These are phyloP conservation scores for Periphyllus acericola DNA, from an alignment of 2,888 invertebrate genomes.

Conservation along the genomic window DNA sequence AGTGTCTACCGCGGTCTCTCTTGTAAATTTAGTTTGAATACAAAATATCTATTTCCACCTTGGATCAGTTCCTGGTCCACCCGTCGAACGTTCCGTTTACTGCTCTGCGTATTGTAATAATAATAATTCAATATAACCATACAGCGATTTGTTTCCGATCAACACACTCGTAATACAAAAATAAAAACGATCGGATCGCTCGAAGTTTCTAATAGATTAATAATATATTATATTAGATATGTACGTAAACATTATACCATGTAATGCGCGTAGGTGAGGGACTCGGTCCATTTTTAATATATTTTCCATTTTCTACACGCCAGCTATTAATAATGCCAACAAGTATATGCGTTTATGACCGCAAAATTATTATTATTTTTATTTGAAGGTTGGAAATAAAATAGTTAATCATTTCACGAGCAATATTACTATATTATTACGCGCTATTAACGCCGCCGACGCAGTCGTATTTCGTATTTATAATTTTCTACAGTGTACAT, in stretches of 20 bases:
- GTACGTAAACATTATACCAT: neutral
- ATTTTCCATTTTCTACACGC: neutral
- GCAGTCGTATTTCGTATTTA: neutral
- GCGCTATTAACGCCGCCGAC: neutral
- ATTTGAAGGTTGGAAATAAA: slow-evolving; percentile 31
- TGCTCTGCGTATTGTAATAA: neutral
- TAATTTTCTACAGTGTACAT: neutral
- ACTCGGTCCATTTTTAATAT: neutral
- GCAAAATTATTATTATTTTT: slow-evolving; percentile 27
- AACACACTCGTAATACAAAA: neutral
- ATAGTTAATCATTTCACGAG: slow-evolving; percentile 10
- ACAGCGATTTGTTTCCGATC: neutral
- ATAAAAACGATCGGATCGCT: neutral
- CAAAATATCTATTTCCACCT: neutral
- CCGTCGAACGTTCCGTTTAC: neutral
- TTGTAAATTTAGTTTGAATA: neutral
- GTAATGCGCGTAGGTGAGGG: neutral
- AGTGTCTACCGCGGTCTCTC: neutral
- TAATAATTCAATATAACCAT: no score
- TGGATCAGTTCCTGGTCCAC: neutral
- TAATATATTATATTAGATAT: neutral
- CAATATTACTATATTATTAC: slow-evolving; percentile 19
- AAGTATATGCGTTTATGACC: slow-evolving; percentile 16
- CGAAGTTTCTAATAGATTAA: neutral
- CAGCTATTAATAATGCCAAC: neutral